Percentiles rank a stretch among this genome's conserved stretches.
These are phyloP conservation scores for Agrochola litura DNA, from an alignment of 2,888 invertebrate genomes.

Conservation along the genomic window DNA sequence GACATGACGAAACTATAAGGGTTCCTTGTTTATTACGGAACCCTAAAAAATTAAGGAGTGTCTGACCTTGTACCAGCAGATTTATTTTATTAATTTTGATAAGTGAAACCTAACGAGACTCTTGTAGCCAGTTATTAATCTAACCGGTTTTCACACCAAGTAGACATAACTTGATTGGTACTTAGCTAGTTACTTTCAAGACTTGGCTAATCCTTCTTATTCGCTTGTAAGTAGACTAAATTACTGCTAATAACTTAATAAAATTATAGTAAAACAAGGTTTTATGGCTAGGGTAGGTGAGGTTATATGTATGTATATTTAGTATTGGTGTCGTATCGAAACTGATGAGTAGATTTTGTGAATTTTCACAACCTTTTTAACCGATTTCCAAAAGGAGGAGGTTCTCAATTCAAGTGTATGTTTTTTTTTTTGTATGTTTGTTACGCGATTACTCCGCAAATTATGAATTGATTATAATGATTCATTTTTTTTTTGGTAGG, in stretches of 20 bases:
- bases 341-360: neutral
- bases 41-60: constrained; percentile 12
- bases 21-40: too few species aligned
- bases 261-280: constrained; percentile 8
- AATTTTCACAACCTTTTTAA: neutral
- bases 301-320: too few species aligned
- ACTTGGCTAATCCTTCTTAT: constrained; percentile 38
- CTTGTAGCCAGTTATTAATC: constrained; percentile 46
- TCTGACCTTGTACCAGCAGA: constrained; percentile 32
- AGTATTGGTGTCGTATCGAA: neutral
- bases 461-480: too few species aligned
- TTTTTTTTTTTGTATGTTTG: too few species aligned
- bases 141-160: constrained; percentile 44
- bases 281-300: neutral
- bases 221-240: constrained; percentile 47
- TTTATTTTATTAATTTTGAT: constrained; percentile 63
- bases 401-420: too few species aligned
- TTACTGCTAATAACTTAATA: constrained; percentile 30
- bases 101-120: constrained; percentile 69
- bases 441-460: too few species aligned
- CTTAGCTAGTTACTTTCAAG: constrained; percentile 26
- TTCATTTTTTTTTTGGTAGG: too few species aligned
- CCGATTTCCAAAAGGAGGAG: too few species aligned
- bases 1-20: too few species aligned
- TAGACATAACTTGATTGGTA: constrained; percentile 25